Evolutionary conservation across 1,140 invertebrate genomes (phyloP), one percentile per base, ranked within the genome.

Genomic region (Pentalonia nigronervosa): DNA sequence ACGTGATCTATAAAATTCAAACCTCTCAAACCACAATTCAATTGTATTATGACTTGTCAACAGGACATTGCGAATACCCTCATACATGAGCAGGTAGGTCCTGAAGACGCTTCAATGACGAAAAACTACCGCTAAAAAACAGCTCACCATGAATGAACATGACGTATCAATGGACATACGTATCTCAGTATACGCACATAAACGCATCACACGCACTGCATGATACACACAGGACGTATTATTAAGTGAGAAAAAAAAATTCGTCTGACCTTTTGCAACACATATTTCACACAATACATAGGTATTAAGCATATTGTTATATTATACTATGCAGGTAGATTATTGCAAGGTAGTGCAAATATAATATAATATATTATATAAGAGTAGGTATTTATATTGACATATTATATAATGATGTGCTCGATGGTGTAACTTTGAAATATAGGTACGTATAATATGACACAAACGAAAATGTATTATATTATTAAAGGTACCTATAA

Each of bases 11-110:
- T 45, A 25, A 76, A 34, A 76, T n/a, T 30, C 11, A 30, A 86
- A 86, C 41, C 9, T 92, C 76, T 41, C 45, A 81, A 17, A 91
- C 48, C 67, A 91, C 60, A 34, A 50, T 91, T 50, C 45, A 45
- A 91, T 92, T 92, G 47, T 92, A 92, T 47, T 53, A 41, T n/a
- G 87, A 67, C 56, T 7, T 48, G 91, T 92, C 91, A 83, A 92
- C 67, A 81, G n/a, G 81, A 34, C 34, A 83, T 91, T 81, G 67
- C 90, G 67, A 91, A 76, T 34, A 48, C 36, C 45, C 90, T 47
- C 1, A 45, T 34, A 88, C 48, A 30, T 47, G 20, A 45, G 67
- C 45, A 81, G 90, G 90, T 34, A 91, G 8, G 23, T 90, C 17
- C n/a, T 17, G 50, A 7, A 25, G 50, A 89, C n/a, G 41, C 36